Conservation (phyloP, 2,113 vertebrate species). For the Mugil cephalus region DNA sequence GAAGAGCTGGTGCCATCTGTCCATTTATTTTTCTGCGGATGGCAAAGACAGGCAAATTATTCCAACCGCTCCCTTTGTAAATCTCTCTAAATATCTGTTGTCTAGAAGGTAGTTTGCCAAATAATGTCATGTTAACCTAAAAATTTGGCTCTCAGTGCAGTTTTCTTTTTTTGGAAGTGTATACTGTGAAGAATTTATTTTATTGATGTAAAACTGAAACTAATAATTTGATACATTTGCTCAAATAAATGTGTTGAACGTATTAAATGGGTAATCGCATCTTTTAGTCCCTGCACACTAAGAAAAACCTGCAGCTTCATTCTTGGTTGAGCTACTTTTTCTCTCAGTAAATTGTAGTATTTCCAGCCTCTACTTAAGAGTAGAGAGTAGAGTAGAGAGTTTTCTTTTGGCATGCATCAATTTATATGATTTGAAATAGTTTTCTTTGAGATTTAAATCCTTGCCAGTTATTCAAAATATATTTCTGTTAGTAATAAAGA, state of each 20-base stretch:
- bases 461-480: too few relatives aligned
- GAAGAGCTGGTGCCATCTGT: conserved; percentile 44
- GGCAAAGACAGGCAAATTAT: conserved; percentile 4
- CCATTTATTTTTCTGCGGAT: conserved; percentile 5
- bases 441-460: too few relatives aligned
- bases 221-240: conserved; percentile 83
- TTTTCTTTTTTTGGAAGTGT: conserved; percentile 62
- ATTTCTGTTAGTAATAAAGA: too few relatives aligned
- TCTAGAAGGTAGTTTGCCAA: conserved; percentile 73
- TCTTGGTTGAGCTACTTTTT: too few relatives aligned
- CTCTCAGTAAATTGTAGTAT: too few relatives aligned
- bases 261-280: too few relatives aligned
- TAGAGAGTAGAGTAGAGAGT: too few relatives aligned
- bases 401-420: too few relatives aligned
- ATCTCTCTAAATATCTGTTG: conserved; percentile 52
- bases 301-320: too few relatives aligned
- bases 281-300: too few relatives aligned
- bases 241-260: conserved; percentile 82
- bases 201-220: conserved; percentile 74
- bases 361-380: too few relatives aligned
- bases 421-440: too few relatives aligned
- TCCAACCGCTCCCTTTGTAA: conserved; percentile 40
- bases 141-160: conserved; percentile 25
- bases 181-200: conserved; percentile 81
- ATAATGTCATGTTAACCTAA: conserved; percentile 51